Evolutionary conservation across 2,113 vertebrate genomes (phyloP), one percentile per base, ranked within the genome.

Genomic region (Propithecus coquereli): DNA sequence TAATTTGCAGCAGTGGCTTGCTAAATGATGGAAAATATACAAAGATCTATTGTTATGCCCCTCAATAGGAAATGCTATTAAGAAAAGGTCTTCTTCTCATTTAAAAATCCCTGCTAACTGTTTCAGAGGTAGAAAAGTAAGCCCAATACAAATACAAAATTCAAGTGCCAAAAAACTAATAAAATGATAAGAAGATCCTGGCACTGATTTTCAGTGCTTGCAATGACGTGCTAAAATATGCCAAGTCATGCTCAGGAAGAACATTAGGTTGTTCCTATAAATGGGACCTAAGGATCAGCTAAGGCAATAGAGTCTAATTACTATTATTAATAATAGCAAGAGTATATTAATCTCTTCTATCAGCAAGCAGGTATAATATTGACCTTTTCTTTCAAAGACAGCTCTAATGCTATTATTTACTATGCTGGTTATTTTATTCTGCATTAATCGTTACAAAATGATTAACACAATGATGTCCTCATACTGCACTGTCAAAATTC

Each of bases 311-410:
- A 93, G 76, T 73, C 84, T 88, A 97, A 97, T 96, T 96, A 97
- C 90, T 96, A 92, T 93, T 98, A 96, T 97, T 96, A 97, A 97
- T 97, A 96, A 93, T 82, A 97, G 71, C 37, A 96, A 95, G 93
- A 92, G 50, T 95, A 77, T 94, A 95, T 97, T 96, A 96, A 95
- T 96, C 59, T 95, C 70, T 61, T 40, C 94, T 95, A 96, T 96
- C 96, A 94, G 79, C 76, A 82, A 90, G 71, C 70, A 96, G 91
- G 80, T 97, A 95, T 93, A 96, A 87, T 97, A 91, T 88, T 97
- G 97, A 96, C 95, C 94, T 97, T 97, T 96, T 90, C 90, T 97
- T 95, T 96, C 96, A 96, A 96, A 97, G 94, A 87, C 83, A 93
- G 74, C 30, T 92, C 59, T 96, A 87, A 93, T 95, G 90, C 66